A percentile compares a stretch with the other conserved stretches of the same genome.
phyloP scores from a whole-genome alignment of 2,797 vertebrate species.

The Pipistrellus pygmaeus region DNA sequence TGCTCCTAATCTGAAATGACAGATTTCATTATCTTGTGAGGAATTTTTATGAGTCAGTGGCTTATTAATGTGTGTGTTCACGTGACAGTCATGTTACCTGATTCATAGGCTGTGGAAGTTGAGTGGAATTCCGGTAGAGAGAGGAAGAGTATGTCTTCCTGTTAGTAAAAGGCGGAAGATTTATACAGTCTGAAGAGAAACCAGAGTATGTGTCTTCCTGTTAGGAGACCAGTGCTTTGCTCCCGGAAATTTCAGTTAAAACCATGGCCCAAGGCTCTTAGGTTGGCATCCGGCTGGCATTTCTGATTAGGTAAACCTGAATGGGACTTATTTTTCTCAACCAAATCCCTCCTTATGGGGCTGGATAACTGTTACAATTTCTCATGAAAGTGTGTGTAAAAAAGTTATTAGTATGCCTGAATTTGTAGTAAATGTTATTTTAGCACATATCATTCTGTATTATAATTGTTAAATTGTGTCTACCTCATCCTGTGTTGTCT shows the following conservation, averaged over 20 bases:
- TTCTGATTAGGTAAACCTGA: background rate
- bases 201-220: background rate
- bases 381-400: background rate
- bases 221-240: background rate
- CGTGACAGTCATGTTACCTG: background rate
- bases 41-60: constrained; percentile 17
- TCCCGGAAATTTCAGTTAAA: background rate
- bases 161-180: background rate
- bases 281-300: background rate
- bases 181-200: no score
- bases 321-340: background rate
- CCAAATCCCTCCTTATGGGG: no score
- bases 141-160: background rate
- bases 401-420: background rate
- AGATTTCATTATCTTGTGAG: constrained; percentile 30
- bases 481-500: background rate
- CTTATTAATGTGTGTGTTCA: constrained; percentile 10
- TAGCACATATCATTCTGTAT: background rate
- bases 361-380: background rate
- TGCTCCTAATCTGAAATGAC: background rate
- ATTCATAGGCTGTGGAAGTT: background rate
- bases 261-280: background rate
- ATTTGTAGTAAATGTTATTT: background rate
- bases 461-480: background rate
- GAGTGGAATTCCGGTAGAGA: background rate